Conservation (phyloP, 2,888 invertebrate genomes). For the Congeria kusceri region DNA sequence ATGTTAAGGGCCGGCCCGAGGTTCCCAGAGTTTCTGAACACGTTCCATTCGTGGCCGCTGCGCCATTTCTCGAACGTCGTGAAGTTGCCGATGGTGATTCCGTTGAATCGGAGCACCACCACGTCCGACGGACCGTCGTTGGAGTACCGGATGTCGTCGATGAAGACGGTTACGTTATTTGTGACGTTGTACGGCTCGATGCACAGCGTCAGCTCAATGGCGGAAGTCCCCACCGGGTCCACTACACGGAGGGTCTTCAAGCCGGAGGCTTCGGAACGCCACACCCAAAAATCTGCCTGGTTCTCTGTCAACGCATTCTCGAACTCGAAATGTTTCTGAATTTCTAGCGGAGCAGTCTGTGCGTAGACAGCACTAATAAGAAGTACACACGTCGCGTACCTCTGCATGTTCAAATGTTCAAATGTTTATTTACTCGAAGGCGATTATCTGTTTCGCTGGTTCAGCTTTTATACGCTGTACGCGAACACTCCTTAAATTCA, state of each 20-base stretch:
- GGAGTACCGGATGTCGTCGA: conserved; percentile 51
- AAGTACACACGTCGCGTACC: too few species aligned
- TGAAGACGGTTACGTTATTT: conserved; percentile 22
- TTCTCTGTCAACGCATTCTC: conserved; percentile 22
- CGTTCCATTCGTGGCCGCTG: conserved; percentile 56
- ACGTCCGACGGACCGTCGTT: conserved; percentile 55
- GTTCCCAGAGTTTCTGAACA: conserved; percentile 43
- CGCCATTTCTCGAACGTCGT: conserved; percentile 45
- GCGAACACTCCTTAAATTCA: too few species aligned
- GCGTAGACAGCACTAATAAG: background rate
- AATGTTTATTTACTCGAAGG: too few species aligned
- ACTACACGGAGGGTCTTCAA: conserved; percentile 37
- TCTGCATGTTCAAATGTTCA: too few species aligned
- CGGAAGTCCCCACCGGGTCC: conserved; percentile 16
- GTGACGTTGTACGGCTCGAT: conserved; percentile 12
- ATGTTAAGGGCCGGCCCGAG: conserved; percentile 16
- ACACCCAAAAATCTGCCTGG: conserved; percentile 17
- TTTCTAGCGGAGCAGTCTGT: conserved; percentile 3
- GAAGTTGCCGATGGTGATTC: conserved; percentile 21
- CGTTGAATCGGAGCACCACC: conserved; percentile 19
- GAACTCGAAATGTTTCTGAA: conserved; percentile 44
- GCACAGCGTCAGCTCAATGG: conserved; percentile 31
- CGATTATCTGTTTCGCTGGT: too few species aligned
- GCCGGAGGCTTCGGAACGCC: conserved; percentile 44
- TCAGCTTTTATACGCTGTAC: too few species aligned